Base-by-base conservation (phyloP, 2,888 invertebrate genomes). In the Scotopteryx bipunctaria region DNA sequence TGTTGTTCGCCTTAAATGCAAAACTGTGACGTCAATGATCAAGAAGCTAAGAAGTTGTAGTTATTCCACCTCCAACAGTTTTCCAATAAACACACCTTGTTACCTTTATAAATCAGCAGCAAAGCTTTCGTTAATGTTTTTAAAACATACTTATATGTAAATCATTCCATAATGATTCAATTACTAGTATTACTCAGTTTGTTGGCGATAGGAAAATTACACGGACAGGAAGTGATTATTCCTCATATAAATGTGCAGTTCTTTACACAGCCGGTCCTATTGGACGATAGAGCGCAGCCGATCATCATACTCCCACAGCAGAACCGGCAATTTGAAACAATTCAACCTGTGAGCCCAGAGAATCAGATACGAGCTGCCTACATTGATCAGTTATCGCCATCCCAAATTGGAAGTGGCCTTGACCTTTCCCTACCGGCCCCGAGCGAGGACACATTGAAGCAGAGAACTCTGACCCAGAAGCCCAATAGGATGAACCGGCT, bases 41-140 rank as follows among this genome's bases (percentile, higher is more conserved):
- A 71, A 71, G 66, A 71, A 71, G 67, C 65, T 69, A 68, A 70
- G 66, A 67, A 71, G 68, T 66, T 66, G 67, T 67, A 66, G 66
- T 76, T 81, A 80, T 74, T 80, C 74, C 74, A 65, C 61, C 63
- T 64, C 64, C 71, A 77, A 69, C 71, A 76, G 75, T 78, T 77
- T 76, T 66, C 58, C 64, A 64, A 72, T 64, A 57, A 73, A 67
- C 74, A 76, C 70, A 71, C 64, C 68, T 66, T 63, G 66, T 57
- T 47, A 49, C 46, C 47, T 42, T 33, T 27, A 55, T 53, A 59
- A 44, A 48, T 55, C 46, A 53, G 49, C 56, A 46, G 25, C 50
- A 49, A 49, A 40, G 27, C 40, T 56, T 49, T 48, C 50, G 16
- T 37, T 45, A 35, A 35, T 37, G 44, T 35, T 15, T 43, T n/a